These are phyloP conservation scores for Tipula confusa DNA, from an alignment of 2,888 invertebrate genomes.

Conservation along the genomic window DNA sequence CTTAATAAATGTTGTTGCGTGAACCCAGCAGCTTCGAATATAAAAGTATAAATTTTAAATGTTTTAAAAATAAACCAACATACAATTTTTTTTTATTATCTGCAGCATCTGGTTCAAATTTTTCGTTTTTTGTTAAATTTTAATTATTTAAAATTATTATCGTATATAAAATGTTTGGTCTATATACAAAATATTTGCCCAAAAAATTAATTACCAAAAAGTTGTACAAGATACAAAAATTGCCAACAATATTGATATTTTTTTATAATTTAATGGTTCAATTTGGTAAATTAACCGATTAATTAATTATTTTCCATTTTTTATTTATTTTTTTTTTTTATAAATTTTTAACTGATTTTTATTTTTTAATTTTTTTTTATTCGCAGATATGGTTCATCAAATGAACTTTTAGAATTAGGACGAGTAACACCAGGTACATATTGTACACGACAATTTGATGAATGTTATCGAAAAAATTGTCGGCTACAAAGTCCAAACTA, in stretches of 20 bases:
- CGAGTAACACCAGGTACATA: conserved; percentile 79
- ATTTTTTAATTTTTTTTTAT: conserved; percentile 29
- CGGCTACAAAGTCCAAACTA: conserved; percentile 86
- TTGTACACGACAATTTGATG: conserved; percentile 78
- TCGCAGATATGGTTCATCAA: conserved; percentile 65
- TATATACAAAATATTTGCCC: background rate
- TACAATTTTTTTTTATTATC: background rate
- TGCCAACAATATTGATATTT: background rate
- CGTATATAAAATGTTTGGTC: background rate
- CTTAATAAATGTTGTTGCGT: background rate
- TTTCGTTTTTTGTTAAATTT: background rate
- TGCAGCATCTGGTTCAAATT: background rate
- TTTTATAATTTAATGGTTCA: conserved; percentile 16
- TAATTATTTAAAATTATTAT: conserved; percentile 6
- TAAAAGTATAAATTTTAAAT: background rate
- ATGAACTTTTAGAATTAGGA: conserved; percentile 75
- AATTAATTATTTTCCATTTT: background rate
- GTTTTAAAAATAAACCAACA: background rate
- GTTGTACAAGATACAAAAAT: background rate
- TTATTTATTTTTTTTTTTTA: background rate
- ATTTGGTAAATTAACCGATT: background rate
- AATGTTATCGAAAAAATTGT: conserved; percentile 79
- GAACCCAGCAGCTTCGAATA: background rate
- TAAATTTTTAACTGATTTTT: background rate
- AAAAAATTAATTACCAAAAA: conserved; percentile 7